Evolutionary conservation across 92 coral and sea anemone species (phyloP).

Genomic region (Epizoanthus stellaris): DNA sequence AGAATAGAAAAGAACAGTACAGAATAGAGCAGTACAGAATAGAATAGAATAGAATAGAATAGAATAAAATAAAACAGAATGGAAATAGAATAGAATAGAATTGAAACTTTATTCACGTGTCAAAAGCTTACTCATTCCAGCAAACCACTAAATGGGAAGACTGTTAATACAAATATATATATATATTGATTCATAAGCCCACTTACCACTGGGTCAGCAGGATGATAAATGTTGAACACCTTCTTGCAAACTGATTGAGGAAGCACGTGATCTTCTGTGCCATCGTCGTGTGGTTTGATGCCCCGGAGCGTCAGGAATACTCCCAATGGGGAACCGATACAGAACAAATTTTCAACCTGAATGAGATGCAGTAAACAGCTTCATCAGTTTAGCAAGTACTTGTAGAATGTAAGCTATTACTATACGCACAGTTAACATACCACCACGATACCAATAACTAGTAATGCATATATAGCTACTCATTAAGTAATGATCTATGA

Average conservation of each 20-base stretch:
- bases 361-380: neutral
- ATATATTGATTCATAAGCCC: no score
- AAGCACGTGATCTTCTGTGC: constrained; percentile 91
- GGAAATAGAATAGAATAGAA: no score
- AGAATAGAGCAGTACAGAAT: no score
- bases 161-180: no score
- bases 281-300: constrained; percentile 84
- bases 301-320: constrained; percentile 95
- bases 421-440: neutral
- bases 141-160: no score
- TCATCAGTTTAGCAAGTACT: neutral
- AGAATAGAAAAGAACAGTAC: no score
- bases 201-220: constrained; percentile 98
- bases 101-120: no score
- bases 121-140: no score
- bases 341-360: constrained; percentile 89
- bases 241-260: constrained; percentile 94
- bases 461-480: neutral
- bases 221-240: constrained; percentile 92
- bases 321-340: constrained; percentile 96
- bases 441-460: neutral
- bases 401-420: neutral
- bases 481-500: no score
- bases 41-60: no score
- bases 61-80: no score